phyloP scores from a whole-genome alignment of 2,113 vertebrate genomes.

The Vicugna pacos region DNA sequence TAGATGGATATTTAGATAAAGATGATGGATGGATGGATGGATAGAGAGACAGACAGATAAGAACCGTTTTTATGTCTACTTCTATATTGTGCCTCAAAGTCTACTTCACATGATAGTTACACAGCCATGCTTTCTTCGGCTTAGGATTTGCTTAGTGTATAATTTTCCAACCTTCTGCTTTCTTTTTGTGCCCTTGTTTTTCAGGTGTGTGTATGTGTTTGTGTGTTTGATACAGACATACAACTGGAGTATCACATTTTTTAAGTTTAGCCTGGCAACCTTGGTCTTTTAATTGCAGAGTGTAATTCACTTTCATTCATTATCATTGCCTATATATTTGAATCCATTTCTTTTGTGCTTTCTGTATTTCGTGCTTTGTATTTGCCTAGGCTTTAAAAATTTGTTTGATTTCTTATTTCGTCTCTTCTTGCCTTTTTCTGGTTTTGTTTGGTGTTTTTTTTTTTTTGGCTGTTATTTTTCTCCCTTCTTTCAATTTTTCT shows the following conservation, averaged over 20 bases:
- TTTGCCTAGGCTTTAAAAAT: not conserved
- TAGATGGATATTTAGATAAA: no score
- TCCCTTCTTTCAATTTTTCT: not conserved
- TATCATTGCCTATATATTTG: not conserved
- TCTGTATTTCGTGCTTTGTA: not conserved
- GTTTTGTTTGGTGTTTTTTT: not conserved
- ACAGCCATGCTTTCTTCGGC: not conserved
- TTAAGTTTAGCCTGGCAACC: not conserved
- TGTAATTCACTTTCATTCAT: not conserved
- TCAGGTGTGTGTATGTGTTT: not conserved
- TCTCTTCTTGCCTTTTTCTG: not conserved
- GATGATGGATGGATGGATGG: no score
- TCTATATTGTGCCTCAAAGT: not conserved
- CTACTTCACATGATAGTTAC: not conserved
- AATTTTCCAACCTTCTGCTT: not conserved
- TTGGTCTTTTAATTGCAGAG: not conserved
- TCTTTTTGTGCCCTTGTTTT: not conserved
- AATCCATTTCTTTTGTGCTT: not conserved
- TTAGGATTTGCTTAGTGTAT: not conserved
- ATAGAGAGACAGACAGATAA: rapidly evolving
- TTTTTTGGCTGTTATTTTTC: not conserved
- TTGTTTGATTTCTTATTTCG: not conserved
- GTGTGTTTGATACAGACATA: not conserved
- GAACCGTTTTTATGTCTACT: not conserved
- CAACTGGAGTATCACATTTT: not conserved